phyloP scores from a whole-genome alignment of 2,888 invertebrate genomes.

The Leptothorax acervorum region DNA sequence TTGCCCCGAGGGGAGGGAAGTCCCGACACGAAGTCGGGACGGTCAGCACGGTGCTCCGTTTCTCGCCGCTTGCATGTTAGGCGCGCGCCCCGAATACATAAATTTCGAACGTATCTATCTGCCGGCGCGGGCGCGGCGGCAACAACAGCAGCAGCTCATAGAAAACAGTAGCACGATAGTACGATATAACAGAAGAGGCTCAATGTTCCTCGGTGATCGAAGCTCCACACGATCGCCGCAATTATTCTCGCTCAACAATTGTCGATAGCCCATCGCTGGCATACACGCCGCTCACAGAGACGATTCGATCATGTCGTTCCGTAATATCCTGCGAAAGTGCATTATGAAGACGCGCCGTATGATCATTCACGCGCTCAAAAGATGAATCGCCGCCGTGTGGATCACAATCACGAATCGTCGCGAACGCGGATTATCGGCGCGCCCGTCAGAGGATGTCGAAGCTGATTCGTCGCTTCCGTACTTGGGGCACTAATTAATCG shows the following conservation, averaged over 20 bases:
- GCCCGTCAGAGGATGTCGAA: slow-evolving; percentile 10
- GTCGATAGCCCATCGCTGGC: not conserved
- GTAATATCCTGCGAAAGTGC: slow-evolving; percentile 78
- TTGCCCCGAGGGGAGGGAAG: not conserved
- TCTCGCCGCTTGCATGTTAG: slow-evolving; percentile 18
- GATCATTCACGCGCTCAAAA: slow-evolving; percentile 73
- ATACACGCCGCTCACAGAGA: slow-evolving; percentile 20
- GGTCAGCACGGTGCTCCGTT: slow-evolving; percentile 6
- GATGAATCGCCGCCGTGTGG: slow-evolving; percentile 62
- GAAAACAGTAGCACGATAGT: slow-evolving; percentile 7
- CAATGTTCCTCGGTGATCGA: slow-evolving; percentile 29
- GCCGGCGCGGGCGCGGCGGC: not conserved
- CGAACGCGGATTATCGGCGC: slow-evolving; percentile 1
- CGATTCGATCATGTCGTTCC: slow-evolving; percentile 76
- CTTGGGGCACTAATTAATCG: slow-evolving; percentile 59
- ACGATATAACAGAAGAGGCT: not conserved
- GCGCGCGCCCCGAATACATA: slow-evolving; percentile 19
- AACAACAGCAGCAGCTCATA: not conserved
- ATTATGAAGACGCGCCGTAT: slow-evolving; percentile 77
- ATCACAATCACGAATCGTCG: slow-evolving; percentile 1
- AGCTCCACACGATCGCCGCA: not conserved
- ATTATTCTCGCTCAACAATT: slow-evolving; percentile 34
- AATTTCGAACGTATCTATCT: not conserved
- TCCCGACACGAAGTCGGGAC: slow-evolving; percentile 4
- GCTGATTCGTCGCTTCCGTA: slow-evolving; percentile 21